Evolutionary conservation across 2,113 vertebrate species (phyloP).

Genomic region (Uria aalge): DNA sequence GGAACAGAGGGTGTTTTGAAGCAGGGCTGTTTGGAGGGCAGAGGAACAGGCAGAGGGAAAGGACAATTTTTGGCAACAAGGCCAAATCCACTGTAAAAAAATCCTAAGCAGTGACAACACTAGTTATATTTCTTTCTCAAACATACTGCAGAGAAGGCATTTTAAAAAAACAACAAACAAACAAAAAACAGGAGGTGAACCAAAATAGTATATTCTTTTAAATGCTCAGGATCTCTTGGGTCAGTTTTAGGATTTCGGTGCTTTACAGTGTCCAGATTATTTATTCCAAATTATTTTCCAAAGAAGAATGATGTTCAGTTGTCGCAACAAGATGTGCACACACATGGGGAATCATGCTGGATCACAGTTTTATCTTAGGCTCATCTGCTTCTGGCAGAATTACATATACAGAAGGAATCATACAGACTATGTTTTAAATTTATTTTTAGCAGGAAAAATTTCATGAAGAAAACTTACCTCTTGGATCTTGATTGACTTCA

Average conservation of each 20-base stretch:
- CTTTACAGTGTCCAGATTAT: neutral
- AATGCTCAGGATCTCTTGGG: neutral
- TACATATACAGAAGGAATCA: neutral
- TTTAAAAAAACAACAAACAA: neutral
- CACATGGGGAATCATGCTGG: neutral
- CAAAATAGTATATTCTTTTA: neutral
- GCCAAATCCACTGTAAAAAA: neutral
- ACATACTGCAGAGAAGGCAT: neutral
- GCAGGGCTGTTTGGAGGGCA: neutral
- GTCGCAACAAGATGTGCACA: accelerated
- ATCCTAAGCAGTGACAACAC: neutral
- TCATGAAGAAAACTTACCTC: constrained; percentile 40
- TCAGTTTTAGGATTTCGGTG: neutral
- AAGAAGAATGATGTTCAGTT: neutral
- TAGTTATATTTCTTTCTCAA: neutral
- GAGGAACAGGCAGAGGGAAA: neutral
- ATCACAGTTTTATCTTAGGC: neutral
- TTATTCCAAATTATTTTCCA: neutral
- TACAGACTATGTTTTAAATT: neutral
- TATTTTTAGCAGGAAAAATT: neutral
- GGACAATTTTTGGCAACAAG: neutral
- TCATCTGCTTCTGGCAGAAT: neutral
- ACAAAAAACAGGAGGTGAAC: neutral
- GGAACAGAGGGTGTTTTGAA: neutral
- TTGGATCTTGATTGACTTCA: constrained; percentile 65